Conservation (phyloP, 2,113 vertebrate genomes). For the Oophaga pumilio region DNA sequence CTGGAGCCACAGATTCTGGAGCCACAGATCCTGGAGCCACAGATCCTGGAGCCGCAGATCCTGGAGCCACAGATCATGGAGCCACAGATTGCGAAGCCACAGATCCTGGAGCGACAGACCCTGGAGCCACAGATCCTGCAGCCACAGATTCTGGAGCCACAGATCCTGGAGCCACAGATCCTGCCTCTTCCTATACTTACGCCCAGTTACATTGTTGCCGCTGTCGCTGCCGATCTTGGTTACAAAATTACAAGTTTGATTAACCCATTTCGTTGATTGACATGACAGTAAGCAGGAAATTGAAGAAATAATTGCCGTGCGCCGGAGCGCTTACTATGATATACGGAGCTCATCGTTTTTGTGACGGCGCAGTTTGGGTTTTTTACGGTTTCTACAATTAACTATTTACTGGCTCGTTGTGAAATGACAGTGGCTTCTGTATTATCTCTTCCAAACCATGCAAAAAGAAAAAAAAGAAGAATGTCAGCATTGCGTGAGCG, state of each 20-base stretch:
- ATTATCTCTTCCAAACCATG: neutral
- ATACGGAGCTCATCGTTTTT: slow-evolving; percentile 20
- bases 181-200: neutral
- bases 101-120: too few species aligned
- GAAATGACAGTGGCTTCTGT: neutral
- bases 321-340: slow-evolving; percentile 40
- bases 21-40: too few species aligned
- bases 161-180: neutral
- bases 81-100: too few species aligned
- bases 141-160: too few species aligned
- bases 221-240: slow-evolving; percentile 11
- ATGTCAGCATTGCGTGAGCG: neutral
- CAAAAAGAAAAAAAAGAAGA: neutral
- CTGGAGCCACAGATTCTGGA: too few species aligned
- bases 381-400: slow-evolving; percentile 33
- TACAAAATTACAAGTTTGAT: slow-evolving; percentile 41
- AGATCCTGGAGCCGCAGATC: too few species aligned
- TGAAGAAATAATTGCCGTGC: slow-evolving; percentile 48
- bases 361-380: neutral
- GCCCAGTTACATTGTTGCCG: neutral
- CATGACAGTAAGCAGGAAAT: slow-evolving; percentile 39
- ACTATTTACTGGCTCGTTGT: slow-evolving; percentile 19
- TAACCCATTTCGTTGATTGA: slow-evolving; percentile 45
- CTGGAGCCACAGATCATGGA: too few species aligned
- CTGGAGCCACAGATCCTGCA: too few species aligned